Evolutionary conservation across 1,140 invertebrate genomes (phyloP).

Genomic region (Sweltsa coloradensis): DNA sequence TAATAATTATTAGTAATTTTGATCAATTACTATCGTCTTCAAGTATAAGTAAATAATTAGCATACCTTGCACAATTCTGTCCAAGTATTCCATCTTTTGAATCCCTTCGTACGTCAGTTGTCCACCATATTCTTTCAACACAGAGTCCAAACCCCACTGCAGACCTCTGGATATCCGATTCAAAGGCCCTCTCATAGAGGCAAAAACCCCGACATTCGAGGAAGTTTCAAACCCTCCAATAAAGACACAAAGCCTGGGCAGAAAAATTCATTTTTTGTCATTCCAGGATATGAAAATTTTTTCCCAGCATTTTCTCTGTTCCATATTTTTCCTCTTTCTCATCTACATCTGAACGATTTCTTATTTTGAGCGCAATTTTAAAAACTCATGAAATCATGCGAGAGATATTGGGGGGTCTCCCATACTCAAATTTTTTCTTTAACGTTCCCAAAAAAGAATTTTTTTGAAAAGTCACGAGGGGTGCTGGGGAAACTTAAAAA

Average conservation of each 20-base stretch:
- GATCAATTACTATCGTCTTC: too few species aligned
- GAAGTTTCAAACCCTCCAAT: constrained; percentile 26
- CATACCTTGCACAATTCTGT: constrained; percentile 28
- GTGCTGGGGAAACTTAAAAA: constrained; percentile 9
- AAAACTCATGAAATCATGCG: constrained; percentile 23
- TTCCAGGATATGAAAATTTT: too few species aligned
- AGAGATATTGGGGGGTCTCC: constrained; percentile 32
- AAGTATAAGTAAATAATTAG: too few species aligned
- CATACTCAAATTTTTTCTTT: constrained; percentile 31
- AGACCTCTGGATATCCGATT: constrained; percentile 34
- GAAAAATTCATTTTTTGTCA: too few species aligned
- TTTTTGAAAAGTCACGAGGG: constrained; percentile 5
- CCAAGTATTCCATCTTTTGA: constrained; percentile 32
- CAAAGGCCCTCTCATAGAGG: constrained; percentile 36
- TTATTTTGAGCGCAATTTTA: constrained; percentile 12
- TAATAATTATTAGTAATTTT: too few species aligned
- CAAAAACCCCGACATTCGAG: constrained; percentile 29
- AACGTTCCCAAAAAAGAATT: constrained; percentile 34
- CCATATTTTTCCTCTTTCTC: too few species aligned
- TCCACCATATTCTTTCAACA: constrained; percentile 24
- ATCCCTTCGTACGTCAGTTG: constrained; percentile 30
- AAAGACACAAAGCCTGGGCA: too few species aligned
- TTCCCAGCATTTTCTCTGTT: too few species aligned
- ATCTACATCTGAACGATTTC: constrained; percentile 25
- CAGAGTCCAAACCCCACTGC: constrained; percentile 31